phyloP scores from a whole-genome alignment of 2,888 invertebrate species.

The Oscheius onirici region DNA sequence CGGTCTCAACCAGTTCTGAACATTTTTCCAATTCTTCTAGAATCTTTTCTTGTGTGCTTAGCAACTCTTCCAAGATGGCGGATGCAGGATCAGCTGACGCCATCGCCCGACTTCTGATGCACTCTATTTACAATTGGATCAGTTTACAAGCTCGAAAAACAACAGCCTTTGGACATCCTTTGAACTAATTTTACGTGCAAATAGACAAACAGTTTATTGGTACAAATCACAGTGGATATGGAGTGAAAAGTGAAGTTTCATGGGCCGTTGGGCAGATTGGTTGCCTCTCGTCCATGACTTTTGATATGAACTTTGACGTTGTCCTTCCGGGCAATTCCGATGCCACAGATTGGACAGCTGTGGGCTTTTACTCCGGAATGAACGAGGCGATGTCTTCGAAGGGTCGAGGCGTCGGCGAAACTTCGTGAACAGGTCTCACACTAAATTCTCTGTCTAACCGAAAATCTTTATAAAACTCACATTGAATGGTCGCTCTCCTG shows the following conservation, averaged over 20 bases:
- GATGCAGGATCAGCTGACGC: constrained; percentile 6
- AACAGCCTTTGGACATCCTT: no score
- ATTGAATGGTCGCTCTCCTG: constrained; percentile 58
- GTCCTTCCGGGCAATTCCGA: constrained; percentile 63
- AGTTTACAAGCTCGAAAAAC: not conserved
- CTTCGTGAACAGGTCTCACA: constrained; percentile 57
- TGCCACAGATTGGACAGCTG: constrained; percentile 63
- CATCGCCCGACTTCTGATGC: not conserved
- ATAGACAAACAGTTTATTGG: no score
- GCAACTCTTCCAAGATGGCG: constrained; percentile 2
- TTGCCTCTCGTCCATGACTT: constrained; percentile 27
- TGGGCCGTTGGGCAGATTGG: not conserved
- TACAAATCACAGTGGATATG: no score
- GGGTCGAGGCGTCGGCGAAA: constrained; percentile 63
- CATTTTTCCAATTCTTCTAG: not conserved
- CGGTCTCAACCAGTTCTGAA: not conserved
- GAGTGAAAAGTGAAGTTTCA: not conserved
- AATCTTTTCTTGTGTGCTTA: constrained; percentile 19
- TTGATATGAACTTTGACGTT: constrained; percentile 62
- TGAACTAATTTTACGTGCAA: no score
- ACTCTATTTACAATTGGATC: constrained; percentile 1
- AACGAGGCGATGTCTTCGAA: constrained; percentile 60
- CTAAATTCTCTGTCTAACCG: constrained; percentile 35
- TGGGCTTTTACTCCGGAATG: constrained; percentile 62
- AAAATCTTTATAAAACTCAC: constrained; percentile 33